A percentile compares a stretch with the other conserved stretches of the same genome.
phyloP scores from a whole-genome alignment of 1,140 invertebrate genomes.

The Coboldia fuscipes region DNA sequence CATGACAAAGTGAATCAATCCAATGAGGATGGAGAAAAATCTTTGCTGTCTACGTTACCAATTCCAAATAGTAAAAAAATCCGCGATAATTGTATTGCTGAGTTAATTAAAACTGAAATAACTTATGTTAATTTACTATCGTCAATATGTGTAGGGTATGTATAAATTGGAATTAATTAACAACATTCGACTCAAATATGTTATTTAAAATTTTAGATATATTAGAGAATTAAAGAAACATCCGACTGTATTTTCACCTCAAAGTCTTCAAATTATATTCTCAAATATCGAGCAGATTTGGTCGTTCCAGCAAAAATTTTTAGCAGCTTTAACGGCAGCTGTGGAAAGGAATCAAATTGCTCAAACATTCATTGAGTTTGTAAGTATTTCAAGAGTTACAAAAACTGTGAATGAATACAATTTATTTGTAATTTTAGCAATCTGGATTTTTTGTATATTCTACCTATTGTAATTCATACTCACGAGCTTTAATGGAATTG shows the following conservation, averaged over 20 bases:
- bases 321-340: constrained; percentile 13
- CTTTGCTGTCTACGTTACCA: too few relatives aligned
- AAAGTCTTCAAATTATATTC: constrained; percentile 18
- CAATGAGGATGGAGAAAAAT: too few relatives aligned
- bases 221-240: constrained; percentile 19
- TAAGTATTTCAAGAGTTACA: constrained; percentile 5
- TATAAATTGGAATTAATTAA: background rate
- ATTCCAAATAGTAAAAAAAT: constrained; percentile 10
- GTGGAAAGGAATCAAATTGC: constrained; percentile 19
- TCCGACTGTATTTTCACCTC: constrained; percentile 19
- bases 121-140: constrained; percentile 19
- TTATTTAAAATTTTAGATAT: constrained; percentile 9
- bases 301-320: constrained; percentile 15
- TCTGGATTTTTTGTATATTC: constrained; percentile 67
- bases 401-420: background rate
- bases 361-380: constrained; percentile 19
- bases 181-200: constrained; percentile 1
- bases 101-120: constrained; percentile 18
- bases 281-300: constrained; percentile 18
- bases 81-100: constrained; percentile 14
- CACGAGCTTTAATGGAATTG: constrained; percentile 23
- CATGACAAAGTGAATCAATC: too few relatives aligned
- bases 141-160: constrained; percentile 18
- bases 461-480: constrained; percentile 82
- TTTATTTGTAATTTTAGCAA: constrained; percentile 25